These are phyloP conservation scores for Anthopleura sola DNA, from an alignment of 64 coral and sea anemone species.

Conservation along the genomic window DNA sequence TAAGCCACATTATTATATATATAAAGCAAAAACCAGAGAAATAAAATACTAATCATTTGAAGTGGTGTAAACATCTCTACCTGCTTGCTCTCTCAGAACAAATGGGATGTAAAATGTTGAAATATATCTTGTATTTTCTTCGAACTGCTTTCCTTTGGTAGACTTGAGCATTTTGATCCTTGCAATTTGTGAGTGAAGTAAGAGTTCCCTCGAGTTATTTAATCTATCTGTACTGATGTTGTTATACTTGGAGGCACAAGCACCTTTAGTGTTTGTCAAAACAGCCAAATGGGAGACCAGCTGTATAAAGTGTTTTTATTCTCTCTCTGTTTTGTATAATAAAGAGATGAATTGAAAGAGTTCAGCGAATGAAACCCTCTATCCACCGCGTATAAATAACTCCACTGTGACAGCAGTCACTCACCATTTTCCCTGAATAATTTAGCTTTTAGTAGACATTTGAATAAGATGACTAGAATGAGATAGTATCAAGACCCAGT, in stretches of 20 bases:
- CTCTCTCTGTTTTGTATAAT: background rate
- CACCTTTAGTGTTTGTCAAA: background rate
- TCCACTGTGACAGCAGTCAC: background rate
- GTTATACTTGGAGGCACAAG: background rate
- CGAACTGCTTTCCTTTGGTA: background rate
- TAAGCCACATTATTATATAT: too few relatives aligned
- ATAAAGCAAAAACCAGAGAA: too few relatives aligned
- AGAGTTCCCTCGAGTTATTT: background rate
- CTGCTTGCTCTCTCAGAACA: background rate
- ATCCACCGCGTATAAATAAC: background rate
- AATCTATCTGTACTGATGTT: background rate
- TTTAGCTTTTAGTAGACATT: background rate
- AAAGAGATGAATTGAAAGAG: background rate
- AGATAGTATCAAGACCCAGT: conserved; percentile 9
- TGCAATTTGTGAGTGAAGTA: background rate
- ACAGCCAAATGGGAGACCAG: background rate
- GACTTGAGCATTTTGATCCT: background rate
- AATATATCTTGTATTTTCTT: background rate
- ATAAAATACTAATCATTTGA: background rate
- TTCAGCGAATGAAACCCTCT: background rate
- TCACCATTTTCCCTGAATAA: background rate
- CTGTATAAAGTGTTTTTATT: background rate
- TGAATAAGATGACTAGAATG: conserved; percentile 6
- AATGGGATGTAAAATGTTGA: background rate
- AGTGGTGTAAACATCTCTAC: background rate